Evolutionary conservation across 2,113 vertebrate species (phyloP), one percentile per base, ranked within the genome.

Genomic region (Amphiprion percula): DNA sequence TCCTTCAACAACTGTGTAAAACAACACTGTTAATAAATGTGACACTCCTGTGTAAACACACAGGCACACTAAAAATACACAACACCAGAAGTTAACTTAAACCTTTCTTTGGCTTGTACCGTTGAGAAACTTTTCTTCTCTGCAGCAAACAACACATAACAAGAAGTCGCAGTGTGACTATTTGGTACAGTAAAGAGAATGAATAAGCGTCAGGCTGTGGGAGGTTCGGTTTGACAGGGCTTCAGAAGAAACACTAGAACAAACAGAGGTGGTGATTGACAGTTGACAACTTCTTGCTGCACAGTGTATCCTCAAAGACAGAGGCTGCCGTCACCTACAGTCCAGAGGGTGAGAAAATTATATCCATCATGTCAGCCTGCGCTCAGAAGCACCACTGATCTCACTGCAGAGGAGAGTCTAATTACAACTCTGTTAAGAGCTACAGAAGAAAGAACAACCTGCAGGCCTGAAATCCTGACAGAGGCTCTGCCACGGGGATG

Each of bases 311-410:
- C 68, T 83, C 53, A 47, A 61, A 83, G 88, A 84, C 80, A 63
- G 55, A 77, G 74, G 4, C 75, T 65, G 59, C 79, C 72, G 85
- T 88, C 88, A 73, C 65, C 55, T 17, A 68, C 77, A 73, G 76
- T 88, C 82, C 83, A 47, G 46, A 67, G 41, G 0, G 28, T 55
- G 65, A 66, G 30, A 52, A 63, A 79, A 78, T 61, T 79, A 80
- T 82, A 85, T 81, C 85, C 68, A 80, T 89, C 81, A 70, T 60
- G 68, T 87, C 52, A 90, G 86, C 90, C 77, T 80, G 79, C 64
- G 63, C 79, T 71, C 56, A 54, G 49, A 80, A 67, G 64, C 65
- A 24, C 59, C 70, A 78, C 53, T 84, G 87, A 80, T 79, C 74
- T 67, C 70, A 47, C 74, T 30, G 69, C 44, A 50, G 37, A 71